Conservation (phyloP, 2,888 invertebrate genomes). For the Hypomecis punctinalis region DNA sequence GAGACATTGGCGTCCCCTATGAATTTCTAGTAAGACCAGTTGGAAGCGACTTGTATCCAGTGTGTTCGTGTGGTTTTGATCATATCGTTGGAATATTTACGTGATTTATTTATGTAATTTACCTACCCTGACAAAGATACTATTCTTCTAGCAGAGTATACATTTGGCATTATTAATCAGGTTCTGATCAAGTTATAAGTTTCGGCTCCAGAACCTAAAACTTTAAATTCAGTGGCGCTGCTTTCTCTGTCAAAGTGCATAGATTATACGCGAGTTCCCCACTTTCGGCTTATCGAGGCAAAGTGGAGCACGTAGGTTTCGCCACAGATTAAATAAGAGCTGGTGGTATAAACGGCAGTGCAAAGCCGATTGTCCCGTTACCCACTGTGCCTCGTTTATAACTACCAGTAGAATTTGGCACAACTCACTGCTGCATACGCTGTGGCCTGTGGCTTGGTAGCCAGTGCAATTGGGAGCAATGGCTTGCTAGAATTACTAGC, state of each 20-base stretch:
- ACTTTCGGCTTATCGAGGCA: conserved; percentile 19
- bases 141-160: too few relatives aligned
- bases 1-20: too few relatives aligned
- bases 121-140: too few relatives aligned
- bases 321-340: conserved; percentile 19
- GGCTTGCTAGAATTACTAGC: conserved; percentile 3
- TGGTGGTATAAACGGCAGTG: conserved; percentile 34
- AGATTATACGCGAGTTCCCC: conserved; percentile 5
- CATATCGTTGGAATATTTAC: too few relatives aligned
- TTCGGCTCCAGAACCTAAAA: background rate
- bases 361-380: conserved; percentile 46
- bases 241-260: conserved; percentile 14
- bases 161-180: too few relatives aligned
- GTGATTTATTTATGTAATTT: too few relatives aligned
- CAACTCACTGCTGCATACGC: conserved; percentile 24
- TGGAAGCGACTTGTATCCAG: too few relatives aligned
- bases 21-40: too few relatives aligned
- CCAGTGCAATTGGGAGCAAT: conserved; percentile 23
- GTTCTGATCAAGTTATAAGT: too few relatives aligned
- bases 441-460: conserved; percentile 30
- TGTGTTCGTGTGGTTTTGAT: too few relatives aligned
- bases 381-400: conserved; percentile 40
- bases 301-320: conserved; percentile 24
- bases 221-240: background rate
- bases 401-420: conserved; percentile 43